Conservation (phyloP, 2,113 vertebrate species). For the Nematolebias whitei region DNA sequence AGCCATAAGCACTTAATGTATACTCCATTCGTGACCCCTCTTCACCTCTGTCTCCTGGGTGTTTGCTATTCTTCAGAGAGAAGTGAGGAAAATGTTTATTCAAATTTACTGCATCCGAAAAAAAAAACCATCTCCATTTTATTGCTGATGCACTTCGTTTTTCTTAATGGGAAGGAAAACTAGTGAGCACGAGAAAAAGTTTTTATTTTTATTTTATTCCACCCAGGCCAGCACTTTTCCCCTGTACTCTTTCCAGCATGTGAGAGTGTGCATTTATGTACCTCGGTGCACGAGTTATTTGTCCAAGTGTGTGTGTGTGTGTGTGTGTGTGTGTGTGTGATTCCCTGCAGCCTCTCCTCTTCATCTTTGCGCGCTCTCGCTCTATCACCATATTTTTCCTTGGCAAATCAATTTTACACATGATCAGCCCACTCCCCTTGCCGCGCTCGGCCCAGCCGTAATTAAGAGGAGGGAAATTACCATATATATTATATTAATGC, state of each 20-base stretch:
- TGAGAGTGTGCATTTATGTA: constrained; percentile 44
- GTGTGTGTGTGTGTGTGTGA: constrained; percentile 44
- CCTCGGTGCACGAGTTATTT: constrained; percentile 52
- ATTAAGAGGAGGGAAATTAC: constrained; percentile 99
- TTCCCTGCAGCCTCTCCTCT: constrained; percentile 69
- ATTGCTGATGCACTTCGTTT: constrained; percentile 81
- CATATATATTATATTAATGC: constrained; percentile 99
- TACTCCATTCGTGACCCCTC: constrained; percentile 46
- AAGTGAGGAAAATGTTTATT: constrained; percentile 68
- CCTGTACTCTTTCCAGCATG: constrained; percentile 43
- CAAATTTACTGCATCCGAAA: constrained; percentile 72
- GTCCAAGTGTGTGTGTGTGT: constrained; percentile 30
- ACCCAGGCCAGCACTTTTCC: constrained; percentile 82
- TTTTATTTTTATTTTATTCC: constrained; percentile 60
- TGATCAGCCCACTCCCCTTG: constrained; percentile 99
- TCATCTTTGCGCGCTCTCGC: constrained; percentile 83
- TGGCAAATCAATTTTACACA: constrained; percentile 99
- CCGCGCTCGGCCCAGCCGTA: constrained; percentile 97
- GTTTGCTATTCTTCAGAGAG: constrained; percentile 66
- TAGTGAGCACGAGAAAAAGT: constrained; percentile 63
- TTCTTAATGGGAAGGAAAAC: constrained; percentile 78
- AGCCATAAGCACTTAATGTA: constrained; percentile 44
- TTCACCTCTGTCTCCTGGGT: constrained; percentile 57
- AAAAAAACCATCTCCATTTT: constrained; percentile 74
- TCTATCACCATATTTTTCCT: constrained; percentile 96